phyloP scores from a whole-genome alignment of 2,797 vertebrate species.

The Centroberyx gerrardi region DNA sequence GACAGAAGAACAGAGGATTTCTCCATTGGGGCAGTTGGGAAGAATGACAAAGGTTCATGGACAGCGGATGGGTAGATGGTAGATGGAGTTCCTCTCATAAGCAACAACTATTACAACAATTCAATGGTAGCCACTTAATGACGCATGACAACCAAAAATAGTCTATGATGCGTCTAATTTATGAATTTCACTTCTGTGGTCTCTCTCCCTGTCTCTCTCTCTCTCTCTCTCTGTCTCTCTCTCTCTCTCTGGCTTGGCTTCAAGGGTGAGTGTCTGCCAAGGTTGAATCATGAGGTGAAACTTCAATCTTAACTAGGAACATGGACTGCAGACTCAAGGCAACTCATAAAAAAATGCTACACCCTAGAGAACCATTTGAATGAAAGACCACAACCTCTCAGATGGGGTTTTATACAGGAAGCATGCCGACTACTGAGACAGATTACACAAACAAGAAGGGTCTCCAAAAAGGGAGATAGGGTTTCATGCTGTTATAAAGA shows the following conservation, averaged over 20 bases:
- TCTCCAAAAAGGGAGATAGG: conserved; percentile 21
- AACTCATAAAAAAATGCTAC: conserved; percentile 70
- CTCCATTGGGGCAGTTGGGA: conserved; percentile 8
- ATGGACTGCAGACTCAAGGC: conserved; percentile 59
- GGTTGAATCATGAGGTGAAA: conserved; percentile 47
- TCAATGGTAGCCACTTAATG: no score
- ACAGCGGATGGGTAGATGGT: conserved; percentile 1
- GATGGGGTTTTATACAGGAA: conserved; percentile 55
- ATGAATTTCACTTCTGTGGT: no score
- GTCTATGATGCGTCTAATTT: no score
- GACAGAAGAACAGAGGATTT: neutral
- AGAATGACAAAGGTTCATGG: neutral
- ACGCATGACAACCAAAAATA: no score
- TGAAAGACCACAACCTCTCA: conserved; percentile 63
- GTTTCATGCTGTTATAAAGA: conserved; percentile 21
- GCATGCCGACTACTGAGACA: conserved; percentile 48
- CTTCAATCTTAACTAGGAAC: conserved; percentile 51
- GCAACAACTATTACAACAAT: no score
- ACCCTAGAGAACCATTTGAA: conserved; percentile 59
- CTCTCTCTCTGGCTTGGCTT: conserved; percentile 9
- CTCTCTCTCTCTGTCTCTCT: neutral
- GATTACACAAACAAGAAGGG: conserved; percentile 50
- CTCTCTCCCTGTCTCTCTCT: no score
- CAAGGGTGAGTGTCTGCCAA: conserved; percentile 30
- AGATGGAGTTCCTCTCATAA: neutral